phyloP scores from a whole-genome alignment of 2,797 vertebrate species.

The Miichthys miiuy region DNA sequence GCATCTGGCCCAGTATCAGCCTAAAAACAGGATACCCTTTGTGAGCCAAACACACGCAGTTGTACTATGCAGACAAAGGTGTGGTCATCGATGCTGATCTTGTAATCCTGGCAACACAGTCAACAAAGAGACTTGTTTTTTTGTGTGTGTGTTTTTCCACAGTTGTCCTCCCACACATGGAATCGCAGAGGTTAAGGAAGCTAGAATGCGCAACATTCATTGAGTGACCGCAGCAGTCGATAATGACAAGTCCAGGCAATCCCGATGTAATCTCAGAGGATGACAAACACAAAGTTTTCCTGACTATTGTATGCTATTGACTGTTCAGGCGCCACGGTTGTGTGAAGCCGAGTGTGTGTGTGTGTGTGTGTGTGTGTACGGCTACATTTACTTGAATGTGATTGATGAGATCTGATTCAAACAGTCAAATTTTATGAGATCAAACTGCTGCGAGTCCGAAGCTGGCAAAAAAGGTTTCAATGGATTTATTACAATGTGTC shows the following conservation, averaged over 20 bases:
- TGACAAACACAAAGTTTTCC: constrained; percentile 46
- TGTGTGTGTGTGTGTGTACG: too few relatives aligned
- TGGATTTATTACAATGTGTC: background rate
- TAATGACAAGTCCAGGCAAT: constrained; percentile 74
- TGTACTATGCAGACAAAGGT: constrained; percentile 78
- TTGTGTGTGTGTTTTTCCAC: constrained; percentile 1
- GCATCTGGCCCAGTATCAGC: constrained; percentile 46
- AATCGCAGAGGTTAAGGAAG: constrained; percentile 42
- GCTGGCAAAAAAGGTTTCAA: background rate
- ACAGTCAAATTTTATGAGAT: constrained; percentile 5
- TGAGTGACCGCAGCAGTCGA: constrained; percentile 49
- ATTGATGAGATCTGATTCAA: constrained; percentile 12
- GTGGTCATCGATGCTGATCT: constrained; percentile 72
- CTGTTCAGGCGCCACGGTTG: constrained; percentile 28
- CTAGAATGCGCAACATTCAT: constrained; percentile 39
- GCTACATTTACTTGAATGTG: constrained; percentile 4
- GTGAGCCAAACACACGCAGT: constrained; percentile 60
- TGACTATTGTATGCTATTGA: constrained; percentile 44
- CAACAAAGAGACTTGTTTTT: constrained; percentile 71
- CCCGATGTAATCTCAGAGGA: constrained; percentile 51
- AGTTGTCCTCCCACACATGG: constrained; percentile 67
- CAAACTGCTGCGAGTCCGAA: background rate
- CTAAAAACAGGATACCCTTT: constrained; percentile 72
- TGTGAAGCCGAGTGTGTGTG: background rate
- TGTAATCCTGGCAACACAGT: constrained; percentile 76